Evolutionary conservation across 2,113 vertebrate genomes (phyloP).

Genomic region (Onychostoma macrolepis): DNA sequence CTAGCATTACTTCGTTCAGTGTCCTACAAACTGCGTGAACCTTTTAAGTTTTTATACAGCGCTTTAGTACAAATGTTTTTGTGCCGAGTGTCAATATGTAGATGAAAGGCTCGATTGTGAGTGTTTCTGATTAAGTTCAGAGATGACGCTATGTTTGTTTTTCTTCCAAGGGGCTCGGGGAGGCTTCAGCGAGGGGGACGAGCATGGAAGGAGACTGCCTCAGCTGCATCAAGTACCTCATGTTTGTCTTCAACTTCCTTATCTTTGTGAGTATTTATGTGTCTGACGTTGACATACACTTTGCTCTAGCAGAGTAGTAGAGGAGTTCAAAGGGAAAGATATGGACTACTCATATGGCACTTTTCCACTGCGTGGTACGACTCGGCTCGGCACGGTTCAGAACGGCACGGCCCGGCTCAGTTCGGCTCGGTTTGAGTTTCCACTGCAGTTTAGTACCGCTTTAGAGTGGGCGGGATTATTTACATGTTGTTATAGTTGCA

Average conservation of each 20-base stretch:
- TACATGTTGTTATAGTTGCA: too few relatives aligned
- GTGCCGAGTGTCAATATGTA: neutral
- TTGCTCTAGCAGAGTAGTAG: neutral
- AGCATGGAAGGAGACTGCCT: constrained; percentile 94
- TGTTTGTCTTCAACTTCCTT: constrained; percentile 98
- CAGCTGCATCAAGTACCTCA: constrained; percentile 96
- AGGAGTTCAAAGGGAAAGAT: neutral
- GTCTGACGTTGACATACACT: constrained; percentile 12
- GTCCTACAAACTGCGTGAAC: neutral
- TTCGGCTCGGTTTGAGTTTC: too few relatives aligned
- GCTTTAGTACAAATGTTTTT: neutral
- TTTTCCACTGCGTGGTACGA: too few relatives aligned
- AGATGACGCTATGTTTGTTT: constrained; percentile 37
- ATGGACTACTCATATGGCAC: neutral
- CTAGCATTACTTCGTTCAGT: neutral
- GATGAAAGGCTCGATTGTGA: neutral
- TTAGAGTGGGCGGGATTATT: too few relatives aligned
- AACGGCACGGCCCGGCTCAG: too few relatives aligned
- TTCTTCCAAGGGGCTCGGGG: constrained; percentile 78
- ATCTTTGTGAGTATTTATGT: constrained; percentile 89
- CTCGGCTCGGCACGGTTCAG: too few relatives aligned
- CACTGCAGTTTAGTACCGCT: too few relatives aligned
- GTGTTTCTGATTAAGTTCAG: constrained; percentile 19
- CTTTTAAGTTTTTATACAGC: neutral
- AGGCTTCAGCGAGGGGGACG: constrained; percentile 73